phyloP scores from a whole-genome alignment of 2,888 invertebrate genomes.

The Metalampra italica region DNA sequence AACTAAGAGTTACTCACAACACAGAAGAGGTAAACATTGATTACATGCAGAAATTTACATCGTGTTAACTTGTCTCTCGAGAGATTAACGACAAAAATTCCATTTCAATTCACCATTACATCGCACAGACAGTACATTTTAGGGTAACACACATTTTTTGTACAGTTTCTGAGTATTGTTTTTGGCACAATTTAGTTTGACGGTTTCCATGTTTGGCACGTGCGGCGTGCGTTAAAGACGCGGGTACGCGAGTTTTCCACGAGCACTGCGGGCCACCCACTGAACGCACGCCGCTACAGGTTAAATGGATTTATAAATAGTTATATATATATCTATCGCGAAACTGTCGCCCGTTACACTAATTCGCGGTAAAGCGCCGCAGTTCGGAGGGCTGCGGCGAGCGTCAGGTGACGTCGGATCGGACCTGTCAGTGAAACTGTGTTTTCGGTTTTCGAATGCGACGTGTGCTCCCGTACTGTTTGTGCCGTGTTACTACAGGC shows the following conservation, averaged over 20 bases:
- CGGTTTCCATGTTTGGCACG: constrained; percentile 45
- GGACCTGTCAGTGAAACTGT: constrained; percentile 72
- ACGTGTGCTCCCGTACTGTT: constrained; percentile 71
- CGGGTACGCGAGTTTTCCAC: constrained; percentile 43
- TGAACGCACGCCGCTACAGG: constrained; percentile 53
- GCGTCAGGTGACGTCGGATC: constrained; percentile 61
- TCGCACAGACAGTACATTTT: constrained; percentile 34
- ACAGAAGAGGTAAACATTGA: constrained; percentile 76
- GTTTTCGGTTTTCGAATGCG: constrained; percentile 65
- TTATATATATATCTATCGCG: constrained; percentile 52
- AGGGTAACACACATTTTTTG: constrained; percentile 36
- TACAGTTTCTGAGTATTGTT: constrained; percentile 42
- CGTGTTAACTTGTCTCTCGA: constrained; percentile 44
- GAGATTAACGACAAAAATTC: constrained; percentile 27
- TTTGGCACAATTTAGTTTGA: constrained; percentile 60
- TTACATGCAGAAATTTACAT: constrained; percentile 55
- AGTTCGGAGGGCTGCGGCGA: constrained; percentile 53
- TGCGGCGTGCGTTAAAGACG: constrained; percentile 33
- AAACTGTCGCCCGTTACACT: constrained; percentile 48
- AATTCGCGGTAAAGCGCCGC: constrained; percentile 41
- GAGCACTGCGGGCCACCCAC: constrained; percentile 45
- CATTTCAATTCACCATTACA: constrained; percentile 48
- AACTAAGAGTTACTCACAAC: constrained; percentile 69
- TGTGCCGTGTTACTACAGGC: constrained; percentile 73
- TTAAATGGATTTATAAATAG: constrained; percentile 65